A percentile compares a stretch with the other conserved stretches of the same genome.
phyloP scores from a whole-genome alignment of 2,797 vertebrate species.

The Acipenser ruthenus region DNA sequence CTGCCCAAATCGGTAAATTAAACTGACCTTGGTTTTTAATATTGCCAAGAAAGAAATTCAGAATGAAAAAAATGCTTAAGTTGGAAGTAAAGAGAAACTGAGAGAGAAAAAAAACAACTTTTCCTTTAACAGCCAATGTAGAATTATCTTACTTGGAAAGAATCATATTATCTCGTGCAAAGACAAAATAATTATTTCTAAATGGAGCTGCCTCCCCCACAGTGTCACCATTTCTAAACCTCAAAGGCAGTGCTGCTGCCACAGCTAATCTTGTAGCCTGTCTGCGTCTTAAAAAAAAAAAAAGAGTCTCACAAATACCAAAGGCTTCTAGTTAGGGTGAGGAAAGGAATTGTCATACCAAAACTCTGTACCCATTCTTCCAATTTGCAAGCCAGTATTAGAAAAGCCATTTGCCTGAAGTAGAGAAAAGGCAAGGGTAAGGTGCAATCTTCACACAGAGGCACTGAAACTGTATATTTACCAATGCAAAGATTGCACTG shows the following conservation, averaged over 20 bases:
- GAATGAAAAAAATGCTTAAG: no score
- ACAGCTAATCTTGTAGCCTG: slow-evolving; percentile 18
- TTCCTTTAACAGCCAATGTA: background rate
- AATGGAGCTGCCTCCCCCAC: slow-evolving; percentile 35
- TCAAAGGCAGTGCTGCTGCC: slow-evolving; percentile 18
- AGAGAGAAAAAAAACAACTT: slow-evolving; percentile 19
- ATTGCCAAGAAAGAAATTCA: slow-evolving; percentile 20
- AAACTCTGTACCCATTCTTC: no score
- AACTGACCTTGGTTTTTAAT: background rate
- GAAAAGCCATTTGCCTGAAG: no score
- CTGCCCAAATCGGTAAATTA: no score
- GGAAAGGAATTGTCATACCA: no score
- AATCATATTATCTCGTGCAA: slow-evolving; percentile 34
- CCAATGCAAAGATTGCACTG: no score
- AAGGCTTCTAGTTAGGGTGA: background rate
- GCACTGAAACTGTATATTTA: no score
- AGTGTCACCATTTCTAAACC: slow-evolving; percentile 22
- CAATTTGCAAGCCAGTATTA: no score
- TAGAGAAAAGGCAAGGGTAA: no score
- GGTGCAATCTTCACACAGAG: no score
- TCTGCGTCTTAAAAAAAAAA: slow-evolving; percentile 6
- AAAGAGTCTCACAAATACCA: slow-evolving; percentile 6
- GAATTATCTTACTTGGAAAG: slow-evolving; percentile 23
- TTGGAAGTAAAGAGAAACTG: slow-evolving; percentile 14
- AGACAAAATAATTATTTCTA: slow-evolving; percentile 47